Base-by-base conservation (phyloP, 1,140 invertebrate genomes). In the Drosophila tropicalis region DNA sequence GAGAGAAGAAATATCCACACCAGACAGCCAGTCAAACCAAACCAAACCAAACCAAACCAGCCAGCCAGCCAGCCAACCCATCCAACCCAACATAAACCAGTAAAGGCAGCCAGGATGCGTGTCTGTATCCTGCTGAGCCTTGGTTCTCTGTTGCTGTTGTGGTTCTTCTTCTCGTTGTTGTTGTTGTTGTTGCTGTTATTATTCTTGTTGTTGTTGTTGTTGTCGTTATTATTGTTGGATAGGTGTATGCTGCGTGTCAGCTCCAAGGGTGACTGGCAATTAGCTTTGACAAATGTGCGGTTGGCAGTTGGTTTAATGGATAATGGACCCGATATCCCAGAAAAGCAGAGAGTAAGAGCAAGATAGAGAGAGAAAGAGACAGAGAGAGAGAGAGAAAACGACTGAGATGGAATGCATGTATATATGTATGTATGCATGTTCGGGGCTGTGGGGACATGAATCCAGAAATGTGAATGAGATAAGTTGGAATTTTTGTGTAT, bases 271-370 rank as follows among this genome's bases (percentile, higher is more conserved):
- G 79, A 70, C 67, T 77, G 79, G 79, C 79, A 81, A 81, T 81
- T 81, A 81, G 79, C 79, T 76, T 81, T 81, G 79, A 81, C 79
- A 81, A 81, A 81, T 81, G 79, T 81, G 79, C 79, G 79, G 79
- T 76, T 76, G 73, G 73, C 79, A 74, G 74, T 81, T 81, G 79
- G 79, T 81, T 81, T 81, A 81, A 81, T 81, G 79, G 79, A 81
- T 81, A 81, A 81, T 81, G 78, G 80, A 81, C 78, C 72, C 80
- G 77, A 39, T 12, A 39, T 39, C 36, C 44, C 19, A 51, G 17
- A 6, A 51, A 47, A 7, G 17, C 5, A 19, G 15, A 12, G 15
- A 47, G 15, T 15, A 17, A 47, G 9, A 47, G 6, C 19, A 19
- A 51, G 44, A 51, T 9, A 17, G 44, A 17, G 6, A 3, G 44